phyloP scores from a whole-genome alignment of 2,888 invertebrate species.

The Amblyjoppa proteus region DNA sequence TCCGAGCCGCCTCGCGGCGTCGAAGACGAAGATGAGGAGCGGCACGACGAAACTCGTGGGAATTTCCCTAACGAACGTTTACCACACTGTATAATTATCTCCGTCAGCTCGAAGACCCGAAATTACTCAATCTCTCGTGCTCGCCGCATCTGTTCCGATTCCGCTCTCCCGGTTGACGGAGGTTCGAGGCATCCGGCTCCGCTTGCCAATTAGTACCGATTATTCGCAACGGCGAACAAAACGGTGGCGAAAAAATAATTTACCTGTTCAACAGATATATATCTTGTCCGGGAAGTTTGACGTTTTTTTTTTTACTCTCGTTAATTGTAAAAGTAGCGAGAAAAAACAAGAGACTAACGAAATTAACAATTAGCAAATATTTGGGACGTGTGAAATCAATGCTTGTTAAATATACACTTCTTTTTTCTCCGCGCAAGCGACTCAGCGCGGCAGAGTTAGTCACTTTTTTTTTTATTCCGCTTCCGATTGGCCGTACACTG shows the following conservation, averaged over 20 bases:
- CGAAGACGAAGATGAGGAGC: slow-evolving; percentile 28
- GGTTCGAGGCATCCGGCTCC: neutral
- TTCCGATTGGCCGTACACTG: no score
- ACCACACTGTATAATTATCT: slow-evolving; percentile 75
- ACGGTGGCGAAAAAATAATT: no score
- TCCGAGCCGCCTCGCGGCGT: no score
- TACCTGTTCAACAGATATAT: neutral
- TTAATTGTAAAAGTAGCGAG: neutral
- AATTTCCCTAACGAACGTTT: slow-evolving; percentile 77
- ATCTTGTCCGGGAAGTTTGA: neutral
- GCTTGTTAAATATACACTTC: no score
- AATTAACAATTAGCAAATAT: no score
- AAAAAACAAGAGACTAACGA: neutral
- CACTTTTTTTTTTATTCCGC: no score
- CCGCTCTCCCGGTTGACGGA: slow-evolving; percentile 15
- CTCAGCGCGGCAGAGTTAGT: no score
- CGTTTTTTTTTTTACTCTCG: neutral
- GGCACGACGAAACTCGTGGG: slow-evolving; percentile 65
- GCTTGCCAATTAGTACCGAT: slow-evolving; percentile 64
- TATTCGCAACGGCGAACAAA: slow-evolving; percentile 53
- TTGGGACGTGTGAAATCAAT: no score
- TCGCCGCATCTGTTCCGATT: slow-evolving; percentile 27
- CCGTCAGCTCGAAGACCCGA: slow-evolving; percentile 58
- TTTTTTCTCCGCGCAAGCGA: no score
- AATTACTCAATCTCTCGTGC: slow-evolving; percentile 41